Evolutionary conservation across 2,113 vertebrate genomes (phyloP).

Genomic region (Plectropomus leopardus): DNA sequence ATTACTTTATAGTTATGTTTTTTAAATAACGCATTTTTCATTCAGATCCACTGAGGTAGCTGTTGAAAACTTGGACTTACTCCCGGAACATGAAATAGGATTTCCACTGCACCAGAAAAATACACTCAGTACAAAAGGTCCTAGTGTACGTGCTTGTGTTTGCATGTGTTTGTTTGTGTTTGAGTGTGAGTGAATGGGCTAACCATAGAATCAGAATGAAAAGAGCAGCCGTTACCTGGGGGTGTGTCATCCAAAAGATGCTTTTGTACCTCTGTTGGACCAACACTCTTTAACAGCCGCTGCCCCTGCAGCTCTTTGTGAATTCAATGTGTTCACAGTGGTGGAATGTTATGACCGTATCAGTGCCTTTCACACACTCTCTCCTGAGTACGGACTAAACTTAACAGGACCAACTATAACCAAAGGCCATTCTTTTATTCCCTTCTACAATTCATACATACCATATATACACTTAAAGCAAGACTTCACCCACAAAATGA

Average conservation of each 20-base stretch:
- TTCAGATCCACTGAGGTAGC: background rate
- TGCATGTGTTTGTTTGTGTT: background rate
- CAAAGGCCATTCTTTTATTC: background rate
- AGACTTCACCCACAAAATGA: too few species aligned
- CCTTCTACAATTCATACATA: background rate
- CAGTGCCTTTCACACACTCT: constrained; percentile 44
- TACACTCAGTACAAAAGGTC: background rate
- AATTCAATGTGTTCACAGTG: constrained; percentile 59
- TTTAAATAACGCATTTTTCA: background rate
- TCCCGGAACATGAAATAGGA: background rate
- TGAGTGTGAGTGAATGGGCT: background rate
- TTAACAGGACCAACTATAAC: background rate
- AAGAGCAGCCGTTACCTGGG: constrained; percentile 4
- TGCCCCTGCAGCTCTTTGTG: constrained; percentile 41
- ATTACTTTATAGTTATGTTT: background rate
- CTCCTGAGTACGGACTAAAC: background rate
- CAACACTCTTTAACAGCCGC: constrained; percentile 33
- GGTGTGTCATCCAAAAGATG: constrained; percentile 16
- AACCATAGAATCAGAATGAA: background rate
- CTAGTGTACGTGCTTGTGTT: background rate
- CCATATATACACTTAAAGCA: background rate
- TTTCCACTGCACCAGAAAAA: background rate
- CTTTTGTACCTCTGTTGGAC: constrained; percentile 1
- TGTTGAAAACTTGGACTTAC: background rate
- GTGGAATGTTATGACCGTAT: constrained; percentile 59